Evolutionary conservation across 1,140 invertebrate genomes (phyloP), one percentile per base, ranked within the genome.

Genomic region (Lepeophtheirus salmonis): DNA sequence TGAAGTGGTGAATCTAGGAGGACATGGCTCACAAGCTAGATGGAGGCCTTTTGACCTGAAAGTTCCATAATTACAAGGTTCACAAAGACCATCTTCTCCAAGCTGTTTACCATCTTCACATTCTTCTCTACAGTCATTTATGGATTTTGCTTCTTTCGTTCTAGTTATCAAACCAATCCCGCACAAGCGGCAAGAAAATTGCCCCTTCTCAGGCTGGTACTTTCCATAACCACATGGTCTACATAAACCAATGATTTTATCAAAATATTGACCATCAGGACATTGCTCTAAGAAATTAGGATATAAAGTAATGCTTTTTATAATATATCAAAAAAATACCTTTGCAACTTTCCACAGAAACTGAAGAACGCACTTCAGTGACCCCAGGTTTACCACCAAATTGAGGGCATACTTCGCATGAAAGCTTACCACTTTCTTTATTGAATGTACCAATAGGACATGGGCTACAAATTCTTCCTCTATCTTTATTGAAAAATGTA

Each of bases 401-500:
- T 0, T 80, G 73, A 10, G 89, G 89, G 73, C 91, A 97, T 12
- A 81, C 74, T 59, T 79, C 84, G 70, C 91, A 96, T 67, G 84
- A 81, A 50, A 84, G 68, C 71, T 94, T 87, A 1, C 90, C 92
- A 1, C 84, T 80, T 72, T 91, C 84, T 64, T 90, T 89, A 73
- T 97, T 92, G 70, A 95, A 98, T 0, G 81, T 84, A 56, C 92
- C 92, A 49, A 84, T 72, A 0, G 86, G 82, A 69, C 94, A 98
- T 2, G 82, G 79, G 14, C 81, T 70, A 68, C 94, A 97, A n/a
- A n/a, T n/a, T n/a, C n/a, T n/a, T 18, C 77, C 79, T 65, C 82
- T 79, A 21, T 78, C 82, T 4, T 78, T 76, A 25, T 76, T 75
- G 68, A 84, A 90, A 74, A 78, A 95, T 1, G 86, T 89, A 55